These are phyloP conservation scores for Scaptomyza flava DNA, from an alignment of 2,888 invertebrate species.

Conservation along the genomic window DNA sequence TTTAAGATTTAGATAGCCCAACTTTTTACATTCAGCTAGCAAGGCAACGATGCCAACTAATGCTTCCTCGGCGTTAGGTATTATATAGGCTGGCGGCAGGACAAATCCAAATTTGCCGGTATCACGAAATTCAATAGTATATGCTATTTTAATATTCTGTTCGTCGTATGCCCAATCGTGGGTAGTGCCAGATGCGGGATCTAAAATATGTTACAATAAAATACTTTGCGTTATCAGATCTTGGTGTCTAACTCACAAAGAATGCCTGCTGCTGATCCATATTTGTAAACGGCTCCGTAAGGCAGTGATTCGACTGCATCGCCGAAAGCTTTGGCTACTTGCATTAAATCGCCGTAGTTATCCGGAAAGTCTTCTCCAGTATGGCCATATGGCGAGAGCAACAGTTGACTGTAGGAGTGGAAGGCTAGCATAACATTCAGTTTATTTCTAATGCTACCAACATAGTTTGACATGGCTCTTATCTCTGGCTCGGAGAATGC, in stretches of 20 bases:
- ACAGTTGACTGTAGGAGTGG: slow-evolving; percentile 87
- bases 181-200: slow-evolving; percentile 82
- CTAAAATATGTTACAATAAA: slow-evolving; percentile 52
- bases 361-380: slow-evolving; percentile 81
- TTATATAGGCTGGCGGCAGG: slow-evolving; percentile 87
- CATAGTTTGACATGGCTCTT: slow-evolving; percentile 84
- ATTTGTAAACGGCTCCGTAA: slow-evolving; percentile 85
- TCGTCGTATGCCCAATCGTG: slow-evolving; percentile 86
- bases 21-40: slow-evolving; percentile 82
- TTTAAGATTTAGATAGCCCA: slow-evolving; percentile 64
- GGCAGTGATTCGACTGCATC: slow-evolving; percentile 84
- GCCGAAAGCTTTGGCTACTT: slow-evolving; percentile 85
- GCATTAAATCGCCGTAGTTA: slow-evolving; percentile 84
- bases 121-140: slow-evolving; percentile 87
- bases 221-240: neutral
- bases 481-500: slow-evolving; percentile 86
- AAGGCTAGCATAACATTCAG: slow-evolving; percentile 86
- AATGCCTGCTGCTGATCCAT: slow-evolving; percentile 86
- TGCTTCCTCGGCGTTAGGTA: slow-evolving; percentile 87
- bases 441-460: slow-evolving; percentile 82
- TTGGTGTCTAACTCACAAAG: slow-evolving; percentile 84
- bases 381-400: slow-evolving; percentile 87
- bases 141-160: slow-evolving; percentile 85
- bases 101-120: slow-evolving; percentile 88
- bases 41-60: slow-evolving; percentile 84